Base-by-base conservation (phyloP, 2,888 invertebrate species). In the Caenorhabditis sp. region DNA sequence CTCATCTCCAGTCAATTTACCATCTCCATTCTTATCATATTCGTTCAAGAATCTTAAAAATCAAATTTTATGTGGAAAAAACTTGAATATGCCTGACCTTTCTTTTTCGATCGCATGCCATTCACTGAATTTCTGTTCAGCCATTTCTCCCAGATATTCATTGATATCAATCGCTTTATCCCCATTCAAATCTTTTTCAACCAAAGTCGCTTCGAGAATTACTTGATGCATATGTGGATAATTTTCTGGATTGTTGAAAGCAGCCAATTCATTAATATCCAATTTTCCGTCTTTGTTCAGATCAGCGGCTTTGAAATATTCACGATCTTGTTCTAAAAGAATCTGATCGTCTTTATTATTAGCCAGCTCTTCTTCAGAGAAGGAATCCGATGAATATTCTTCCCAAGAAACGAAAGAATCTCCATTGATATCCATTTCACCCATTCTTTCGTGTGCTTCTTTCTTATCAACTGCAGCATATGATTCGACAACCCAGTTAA, bases 241-340 rank as follows among this genome's bases (percentile, higher is more conserved):
- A 88, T 97, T 95, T 89, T 96, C 95, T 0, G 99, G 97, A 88
- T 94, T 95, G 57, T 93, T 92, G 89, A 97, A 97, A 25, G 93
- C 91, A 78, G 93, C 90, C 90, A 94, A 96, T 89, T 99, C 97
- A 1, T 91, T 90, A 1, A 91, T 85, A 84, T 92, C 91, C 61
- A 99, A 90, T 38, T 90, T 88, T 0, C 93, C 93, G 89, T 99
- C 95, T 21, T 92, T 91, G 88, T 97, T 92, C 17, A 89, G 85
- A 90, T 99, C 97, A 0, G 97, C 86, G 14, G 78, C 83, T 67
- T 70, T 59, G 27, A 56, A 56, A 26, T 23, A 56, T 17, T 56
- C 10, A 14, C 26, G 27, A 56, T 97, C 97, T 84, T 95, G 94
- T 62, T 88, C 84, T 52, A 91, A 77, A 85, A 90, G 88, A 89